Conservation (phyloP, 2,888 invertebrate species). For the Steinernema hermaphroditum region DNA sequence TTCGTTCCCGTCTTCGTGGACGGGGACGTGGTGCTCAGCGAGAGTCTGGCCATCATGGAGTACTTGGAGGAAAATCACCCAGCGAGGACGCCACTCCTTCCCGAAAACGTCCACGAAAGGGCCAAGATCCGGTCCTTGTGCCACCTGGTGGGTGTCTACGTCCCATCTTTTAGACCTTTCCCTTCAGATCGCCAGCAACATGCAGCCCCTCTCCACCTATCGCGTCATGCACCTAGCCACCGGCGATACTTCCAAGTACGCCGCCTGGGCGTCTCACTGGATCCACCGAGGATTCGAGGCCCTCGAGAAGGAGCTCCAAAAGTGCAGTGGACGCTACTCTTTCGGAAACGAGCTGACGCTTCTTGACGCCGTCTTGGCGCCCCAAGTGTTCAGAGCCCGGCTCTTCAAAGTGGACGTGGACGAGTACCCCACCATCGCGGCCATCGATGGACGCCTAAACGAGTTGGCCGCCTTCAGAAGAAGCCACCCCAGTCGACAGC, state of each 20-base stretch:
- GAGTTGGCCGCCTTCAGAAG: not conserved
- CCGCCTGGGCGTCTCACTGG: constrained; percentile 31
- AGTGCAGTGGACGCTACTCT: not conserved
- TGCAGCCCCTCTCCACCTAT: constrained; percentile 94
- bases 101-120: constrained; percentile 81
- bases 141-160: constrained; percentile 44
- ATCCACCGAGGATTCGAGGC: constrained; percentile 23
- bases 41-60: constrained; percentile 82
- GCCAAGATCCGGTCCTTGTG: constrained; percentile 78
- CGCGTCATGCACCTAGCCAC: no score
- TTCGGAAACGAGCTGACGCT: constrained; percentile 85
- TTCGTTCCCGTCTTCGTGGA: constrained; percentile 84
- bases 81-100: constrained; percentile 79
- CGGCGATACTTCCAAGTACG: no score
- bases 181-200: constrained; percentile 80
- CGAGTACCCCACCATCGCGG: not conserved
- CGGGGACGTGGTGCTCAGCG: constrained; percentile 72
- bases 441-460: not conserved
- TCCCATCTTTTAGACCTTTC: not conserved
- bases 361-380: constrained; percentile 91
- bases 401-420: not conserved
- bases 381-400: constrained; percentile 81
- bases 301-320: not conserved
- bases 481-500: not conserved
- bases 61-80: constrained; percentile 91